Evolutionary conservation across 2,888 invertebrate species (phyloP), one percentile per base, ranked within the genome.

Genomic region (Diogma glabrata): DNA sequence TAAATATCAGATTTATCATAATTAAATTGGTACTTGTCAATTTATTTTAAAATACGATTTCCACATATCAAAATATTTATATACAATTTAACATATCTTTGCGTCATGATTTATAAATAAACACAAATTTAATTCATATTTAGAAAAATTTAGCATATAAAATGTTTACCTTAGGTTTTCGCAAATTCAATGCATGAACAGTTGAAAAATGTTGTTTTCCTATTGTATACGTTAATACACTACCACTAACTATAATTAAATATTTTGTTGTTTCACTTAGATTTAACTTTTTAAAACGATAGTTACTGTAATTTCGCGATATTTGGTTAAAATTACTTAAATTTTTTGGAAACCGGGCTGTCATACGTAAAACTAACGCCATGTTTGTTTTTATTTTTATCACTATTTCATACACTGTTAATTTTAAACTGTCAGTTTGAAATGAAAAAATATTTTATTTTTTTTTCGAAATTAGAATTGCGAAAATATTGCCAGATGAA

Each of bases 181-280:
- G 48, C 22, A 48, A 33, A 48, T 48, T 48, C 20, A 48, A 48
- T 30, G 48, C 48, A 33, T 33, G 33, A 30, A 48, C 48, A 3
- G 48, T 48, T 16, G 12, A 19, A 7, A 33, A 20, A n/a, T 48
- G 30, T 33, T 24, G n/a, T n/a, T 48, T 48, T 33, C 19, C 30
- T 16, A 30, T 48, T 8, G 48, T 12, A 14, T 19, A 48, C 14
- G 14, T 20, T 8, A 48, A 16, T 30, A 48, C 30, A 48, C 48
- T 22, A 30, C 48, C 48, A 48, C 48, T 33, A 17, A 48, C 19
- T 48, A 48, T 20, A 20, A 19, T 24, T 20, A 33, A 30, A 30
- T 33, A 33, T 30, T 48, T 48, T 14, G 20, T 33, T 30, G 19
- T 7, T 20, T 30, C 30, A 30, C 24, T 30, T n/a, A 33, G 2